These are phyloP conservation scores for Diabrotica virgifera DNA, from an alignment of 1,140 invertebrate genomes.

Conservation along the genomic window DNA sequence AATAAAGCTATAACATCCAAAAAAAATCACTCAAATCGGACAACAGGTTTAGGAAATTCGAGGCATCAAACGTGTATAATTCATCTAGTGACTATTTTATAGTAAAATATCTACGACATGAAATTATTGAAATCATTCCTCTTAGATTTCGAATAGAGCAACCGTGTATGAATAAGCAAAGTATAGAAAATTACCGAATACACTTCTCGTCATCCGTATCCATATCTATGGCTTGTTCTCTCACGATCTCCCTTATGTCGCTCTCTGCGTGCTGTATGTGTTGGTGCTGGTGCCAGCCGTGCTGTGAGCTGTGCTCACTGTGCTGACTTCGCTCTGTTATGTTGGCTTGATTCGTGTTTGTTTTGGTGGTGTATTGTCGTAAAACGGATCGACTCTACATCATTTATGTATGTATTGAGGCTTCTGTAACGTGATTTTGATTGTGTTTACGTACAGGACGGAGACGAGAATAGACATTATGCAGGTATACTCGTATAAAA, in stretches of 20 bases:
- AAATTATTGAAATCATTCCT: too few species aligned
- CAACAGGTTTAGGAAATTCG: too few species aligned
- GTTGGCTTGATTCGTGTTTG: not conserved
- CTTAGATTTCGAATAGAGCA: too few species aligned
- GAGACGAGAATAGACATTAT: too few species aligned
- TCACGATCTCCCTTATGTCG: not conserved
- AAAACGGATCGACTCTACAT: conserved; percentile 2
- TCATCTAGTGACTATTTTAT: too few species aligned
- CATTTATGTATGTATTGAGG: not conserved
- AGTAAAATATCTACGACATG: too few species aligned
- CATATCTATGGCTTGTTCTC: not conserved
- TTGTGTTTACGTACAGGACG: not conserved
- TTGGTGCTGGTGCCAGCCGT: not conserved
- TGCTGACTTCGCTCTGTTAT: conserved; percentile 2
- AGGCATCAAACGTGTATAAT: too few species aligned
- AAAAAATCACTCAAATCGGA: too few species aligned
- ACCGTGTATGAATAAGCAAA: not conserved
- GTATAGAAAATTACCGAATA: not conserved
- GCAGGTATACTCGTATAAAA: too few species aligned
- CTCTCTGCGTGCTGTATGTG: not conserved
- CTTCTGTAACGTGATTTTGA: conserved; percentile 2
- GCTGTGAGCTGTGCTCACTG: too few species aligned
- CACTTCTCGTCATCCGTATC: not conserved
- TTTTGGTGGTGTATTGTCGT: conserved; percentile 1
- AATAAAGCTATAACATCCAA: too few species aligned